Conservation (phyloP, 2,113 vertebrate species). For the Limanda limanda region DNA sequence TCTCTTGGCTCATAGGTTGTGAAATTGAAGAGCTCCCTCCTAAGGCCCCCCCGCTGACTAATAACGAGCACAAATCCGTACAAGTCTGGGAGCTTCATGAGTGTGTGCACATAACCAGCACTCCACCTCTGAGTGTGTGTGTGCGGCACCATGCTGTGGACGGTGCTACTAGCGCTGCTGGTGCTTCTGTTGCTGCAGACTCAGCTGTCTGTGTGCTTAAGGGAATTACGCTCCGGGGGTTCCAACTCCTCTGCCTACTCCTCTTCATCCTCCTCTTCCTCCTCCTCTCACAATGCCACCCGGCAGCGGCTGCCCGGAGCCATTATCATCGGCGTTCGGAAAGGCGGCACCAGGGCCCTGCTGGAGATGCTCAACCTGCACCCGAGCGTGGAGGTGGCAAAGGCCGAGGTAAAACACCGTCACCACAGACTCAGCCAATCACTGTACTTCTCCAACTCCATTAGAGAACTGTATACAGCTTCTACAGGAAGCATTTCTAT, state of each 20-base stretch:
- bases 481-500: too few relatives aligned
- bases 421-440: not conserved
- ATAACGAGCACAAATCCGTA: slow-evolving; percentile 46
- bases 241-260: slow-evolving; percentile 40
- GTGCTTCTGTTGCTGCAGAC: slow-evolving; percentile 83
- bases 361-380: slow-evolving; percentile 88
- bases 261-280: slow-evolving; percentile 49
- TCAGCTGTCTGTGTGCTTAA: slow-evolving; percentile 81
- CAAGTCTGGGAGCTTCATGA: slow-evolving; percentile 57
- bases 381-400: slow-evolving; percentile 84
- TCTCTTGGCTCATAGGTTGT: slow-evolving; percentile 49
- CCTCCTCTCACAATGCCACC: slow-evolving; percentile 61
- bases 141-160: slow-evolving; percentile 82
- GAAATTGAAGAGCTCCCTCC: slow-evolving; percentile 35
- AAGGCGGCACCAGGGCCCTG: slow-evolving; percentile 86
- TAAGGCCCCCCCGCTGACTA: slow-evolving; percentile 52
- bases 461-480: too few relatives aligned
- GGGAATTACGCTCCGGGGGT: slow-evolving; percentile 67
- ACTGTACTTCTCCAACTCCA: too few relatives aligned
- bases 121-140: slow-evolving; percentile 30
- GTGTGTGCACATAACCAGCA: slow-evolving; percentile 56
- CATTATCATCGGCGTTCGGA: slow-evolving; percentile 86
- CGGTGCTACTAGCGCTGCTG: slow-evolving; percentile 79
- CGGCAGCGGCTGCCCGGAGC: slow-evolving; percentile 81
- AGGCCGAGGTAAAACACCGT: slow-evolving; percentile 74